Evolutionary conservation across 2,113 vertebrate genomes (phyloP), one percentile per base, ranked within the genome.

Genomic region (Addax nasomaculatus): DNA sequence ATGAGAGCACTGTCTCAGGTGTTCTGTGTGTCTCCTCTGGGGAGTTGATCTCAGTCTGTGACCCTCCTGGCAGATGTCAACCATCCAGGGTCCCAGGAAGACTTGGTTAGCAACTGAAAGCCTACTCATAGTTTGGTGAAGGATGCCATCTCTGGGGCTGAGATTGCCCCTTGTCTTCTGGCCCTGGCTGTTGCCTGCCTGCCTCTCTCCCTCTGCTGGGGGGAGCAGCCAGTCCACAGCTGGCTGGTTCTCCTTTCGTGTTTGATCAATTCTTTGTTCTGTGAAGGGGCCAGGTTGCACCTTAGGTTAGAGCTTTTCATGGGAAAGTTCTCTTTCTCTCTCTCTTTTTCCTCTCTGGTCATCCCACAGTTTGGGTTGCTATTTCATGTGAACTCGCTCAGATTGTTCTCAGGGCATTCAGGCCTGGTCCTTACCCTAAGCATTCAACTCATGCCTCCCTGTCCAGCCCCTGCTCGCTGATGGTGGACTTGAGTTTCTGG

Each of bases 151-250:
- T 70, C n/a, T 39, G 67, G 10, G 67, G 2, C 67, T 23, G n/a
- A 70, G 67, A 12, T 39, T 39, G n/a, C 19, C 67, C 67, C 19
- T 39, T 39, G 10, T 19, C 19, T 70, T 39, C n/a, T 0, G 0
- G n/a, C 10, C 39, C 19, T 39, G n/a, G 67, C 67, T 70, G 67
- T 70, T 6, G n/a, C n/a, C 19, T 70, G 67, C 67, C 67, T 39
- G n/a, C 21, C n/a, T 70, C n/a, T 70, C 67, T 70, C 19, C n/a
- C 67, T 70, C 67, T 0, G 0, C 17, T 39, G n/a, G 0, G 67
- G n/a, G n/a, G 4, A 70, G 5, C 10, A 21, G 67, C 67, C 4
- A 11, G 19, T 70, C 19, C 0, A 0, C 19, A 70, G 67, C 19
- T n/a, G 9, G 19, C 19, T 70, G 23, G n/a, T 11, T 70, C 19